Conservation (phyloP, 2,888 invertebrate genomes). For the Protophormia terraenovae region DNA sequence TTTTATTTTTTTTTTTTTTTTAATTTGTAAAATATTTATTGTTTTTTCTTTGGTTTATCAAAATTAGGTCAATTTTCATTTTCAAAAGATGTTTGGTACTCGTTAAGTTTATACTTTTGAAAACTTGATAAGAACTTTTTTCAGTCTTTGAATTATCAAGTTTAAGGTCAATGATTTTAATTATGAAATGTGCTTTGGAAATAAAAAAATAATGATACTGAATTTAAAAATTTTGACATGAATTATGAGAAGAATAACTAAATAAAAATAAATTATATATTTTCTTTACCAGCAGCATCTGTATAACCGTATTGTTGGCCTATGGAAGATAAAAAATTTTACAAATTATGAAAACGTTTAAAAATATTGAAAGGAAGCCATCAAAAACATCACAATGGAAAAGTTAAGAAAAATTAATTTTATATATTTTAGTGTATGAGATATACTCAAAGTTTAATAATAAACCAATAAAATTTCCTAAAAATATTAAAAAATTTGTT, state of each 20-base stretch:
- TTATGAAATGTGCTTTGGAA: neutral
- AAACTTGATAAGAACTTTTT: neutral
- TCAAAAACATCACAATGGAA: neutral
- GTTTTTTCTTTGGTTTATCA: neutral
- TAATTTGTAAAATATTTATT: neutral
- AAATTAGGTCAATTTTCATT: neutral
- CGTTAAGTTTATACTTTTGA: neutral
- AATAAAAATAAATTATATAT: conserved; percentile 27
- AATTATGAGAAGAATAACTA: neutral
- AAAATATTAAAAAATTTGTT: too few species aligned
- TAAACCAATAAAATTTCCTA: too few species aligned
- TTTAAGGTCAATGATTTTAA: conserved; percentile 7
- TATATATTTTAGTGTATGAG: too few species aligned
- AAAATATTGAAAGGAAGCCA: neutral
- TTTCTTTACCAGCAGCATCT: conserved; percentile 76
- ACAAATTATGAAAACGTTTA: neutral
- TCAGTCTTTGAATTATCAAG: conserved; percentile 6
- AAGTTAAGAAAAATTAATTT: too few species aligned
- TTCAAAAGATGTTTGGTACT: neutral
- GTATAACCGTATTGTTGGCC: conserved; percentile 71
- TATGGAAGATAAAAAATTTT: conserved; percentile 73
- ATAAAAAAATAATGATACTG: neutral
- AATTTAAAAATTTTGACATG: neutral
- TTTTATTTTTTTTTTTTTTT: neutral
- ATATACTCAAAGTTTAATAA: too few species aligned